Percentiles rank a stretch among this genome's conserved stretches.
Evolutionary conservation across 2,888 invertebrate species (phyloP).

Genomic region (Mythimna lalbum): DNA sequence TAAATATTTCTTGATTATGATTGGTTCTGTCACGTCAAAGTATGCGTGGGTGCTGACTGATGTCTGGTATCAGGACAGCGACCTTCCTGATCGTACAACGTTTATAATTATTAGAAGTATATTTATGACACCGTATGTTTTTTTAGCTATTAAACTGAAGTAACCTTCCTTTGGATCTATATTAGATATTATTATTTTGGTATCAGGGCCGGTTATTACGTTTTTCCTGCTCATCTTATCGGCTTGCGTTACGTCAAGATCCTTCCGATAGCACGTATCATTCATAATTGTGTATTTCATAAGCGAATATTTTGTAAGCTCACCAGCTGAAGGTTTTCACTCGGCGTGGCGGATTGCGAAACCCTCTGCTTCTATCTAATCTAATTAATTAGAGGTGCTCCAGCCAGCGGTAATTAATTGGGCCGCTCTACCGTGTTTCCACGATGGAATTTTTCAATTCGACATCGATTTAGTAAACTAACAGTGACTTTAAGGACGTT

Average conservation of each 20-base stretch:
- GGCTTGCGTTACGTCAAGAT: constrained; percentile 29
- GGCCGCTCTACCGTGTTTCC: constrained; percentile 65
- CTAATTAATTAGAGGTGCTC: constrained; percentile 72
- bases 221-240: constrained; percentile 39
- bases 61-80: constrained; percentile 31
- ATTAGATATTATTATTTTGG: constrained; percentile 37
- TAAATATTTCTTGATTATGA: constrained; percentile 55
- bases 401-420: constrained; percentile 66
- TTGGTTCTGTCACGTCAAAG: constrained; percentile 48
- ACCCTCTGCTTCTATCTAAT: constrained; percentile 77
- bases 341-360: constrained; percentile 73
- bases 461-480: background rate
- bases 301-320: constrained; percentile 64
- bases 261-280: constrained; percentile 27
- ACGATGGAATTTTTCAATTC: constrained; percentile 28
- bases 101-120: constrained; percentile 49
- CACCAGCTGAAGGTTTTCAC: constrained; percentile 69
- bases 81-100: constrained; percentile 44
- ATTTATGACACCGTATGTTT: constrained; percentile 46
- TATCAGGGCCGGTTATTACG: constrained; percentile 31
- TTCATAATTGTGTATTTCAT: constrained; percentile 36
- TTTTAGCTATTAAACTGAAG: constrained; percentile 43
- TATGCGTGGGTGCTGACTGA: constrained; percentile 50
- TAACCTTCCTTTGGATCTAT: constrained; percentile 32
- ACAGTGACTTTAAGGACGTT: background rate